Evolutionary conservation across 2,888 invertebrate species (phyloP).

Genomic region (Cinara cedri): DNA sequence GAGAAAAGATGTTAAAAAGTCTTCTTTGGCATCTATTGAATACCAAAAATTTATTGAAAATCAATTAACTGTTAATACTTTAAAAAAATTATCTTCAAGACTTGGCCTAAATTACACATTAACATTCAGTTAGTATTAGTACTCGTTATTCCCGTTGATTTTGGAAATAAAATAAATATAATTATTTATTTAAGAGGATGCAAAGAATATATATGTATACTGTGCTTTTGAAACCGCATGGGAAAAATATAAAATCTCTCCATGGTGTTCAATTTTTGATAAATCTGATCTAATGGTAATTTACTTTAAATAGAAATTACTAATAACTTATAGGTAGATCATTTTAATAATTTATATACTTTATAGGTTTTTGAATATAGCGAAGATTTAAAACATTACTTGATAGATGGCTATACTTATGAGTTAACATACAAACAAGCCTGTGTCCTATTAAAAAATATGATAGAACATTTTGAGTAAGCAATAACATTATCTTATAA

Average conservation of each 20-base stretch:
- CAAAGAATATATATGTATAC: slow-evolving; percentile 72
- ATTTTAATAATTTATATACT: not conserved
- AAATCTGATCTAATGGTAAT: slow-evolving; percentile 67
- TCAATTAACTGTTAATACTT: slow-evolving; percentile 67
- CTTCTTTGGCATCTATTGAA: slow-evolving; percentile 70
- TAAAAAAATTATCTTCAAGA: slow-evolving; percentile 69
- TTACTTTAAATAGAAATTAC: not conserved
- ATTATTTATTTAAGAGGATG: slow-evolving; percentile 65
- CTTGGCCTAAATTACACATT: slow-evolving; percentile 68
- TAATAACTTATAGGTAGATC: not conserved
- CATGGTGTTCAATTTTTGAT: slow-evolving; percentile 78
- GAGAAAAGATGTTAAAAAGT: slow-evolving; percentile 73
- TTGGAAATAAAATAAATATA: slow-evolving; percentile 4
- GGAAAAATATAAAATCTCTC: slow-evolving; percentile 69
- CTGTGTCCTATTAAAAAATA: slow-evolving; percentile 74
- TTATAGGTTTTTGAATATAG: slow-evolving; percentile 75
- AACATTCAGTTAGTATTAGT: slow-evolving; percentile 65
- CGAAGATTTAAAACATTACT: slow-evolving; percentile 80
- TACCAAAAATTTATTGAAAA: slow-evolving; percentile 67
- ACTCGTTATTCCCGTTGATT: not conserved
- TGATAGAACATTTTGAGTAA: slow-evolving; percentile 75
- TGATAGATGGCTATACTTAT: slow-evolving; percentile 82
- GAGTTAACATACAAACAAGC: slow-evolving; percentile 76
- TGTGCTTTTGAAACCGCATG: slow-evolving; percentile 87
- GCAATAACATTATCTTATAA: slow-evolving; percentile 59